phyloP scores from a whole-genome alignment of 2,113 vertebrate genomes.

The Corydoras sp. region DNA sequence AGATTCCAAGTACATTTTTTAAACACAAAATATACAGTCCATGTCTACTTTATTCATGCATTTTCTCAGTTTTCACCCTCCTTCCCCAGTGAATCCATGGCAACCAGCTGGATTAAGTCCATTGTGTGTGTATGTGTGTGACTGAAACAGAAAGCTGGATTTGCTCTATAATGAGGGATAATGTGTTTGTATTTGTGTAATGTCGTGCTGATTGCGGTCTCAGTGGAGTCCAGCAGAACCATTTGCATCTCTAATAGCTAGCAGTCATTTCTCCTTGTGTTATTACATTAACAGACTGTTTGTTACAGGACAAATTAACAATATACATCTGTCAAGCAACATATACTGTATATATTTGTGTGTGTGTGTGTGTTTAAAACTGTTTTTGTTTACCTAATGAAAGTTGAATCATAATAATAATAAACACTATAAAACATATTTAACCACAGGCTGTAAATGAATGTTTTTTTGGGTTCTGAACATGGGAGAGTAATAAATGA shows the following conservation, averaged over 20 bases:
- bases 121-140: conserved; percentile 51
- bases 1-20: no score
- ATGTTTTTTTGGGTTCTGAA: no score
- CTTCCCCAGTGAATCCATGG: conserved; percentile 53
- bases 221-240: conserved; percentile 46
- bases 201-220: conserved; percentile 60
- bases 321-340: conserved; percentile 22
- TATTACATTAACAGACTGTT: conserved; percentile 43
- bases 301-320: conserved; percentile 32
- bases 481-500: no score
- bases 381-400: no score
- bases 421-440: no score
- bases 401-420: no score
- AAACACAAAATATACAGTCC: conserved; percentile 2
- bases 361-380: no score
- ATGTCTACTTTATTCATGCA: conserved; percentile 33
- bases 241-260: conserved; percentile 41
- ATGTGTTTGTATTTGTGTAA: conserved; percentile 70
- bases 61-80: conserved; percentile 35
- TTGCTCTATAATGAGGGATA: conserved; percentile 64
- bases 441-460: no score
- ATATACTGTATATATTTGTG: background rate
- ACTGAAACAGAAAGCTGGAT: conserved; percentile 59
- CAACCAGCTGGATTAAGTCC: conserved; percentile 62
- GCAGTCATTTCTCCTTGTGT: conserved; percentile 41